These are phyloP conservation scores for Acridotheres tristis DNA, from an alignment of 2,797 vertebrate genomes.

Conservation along the genomic window DNA sequence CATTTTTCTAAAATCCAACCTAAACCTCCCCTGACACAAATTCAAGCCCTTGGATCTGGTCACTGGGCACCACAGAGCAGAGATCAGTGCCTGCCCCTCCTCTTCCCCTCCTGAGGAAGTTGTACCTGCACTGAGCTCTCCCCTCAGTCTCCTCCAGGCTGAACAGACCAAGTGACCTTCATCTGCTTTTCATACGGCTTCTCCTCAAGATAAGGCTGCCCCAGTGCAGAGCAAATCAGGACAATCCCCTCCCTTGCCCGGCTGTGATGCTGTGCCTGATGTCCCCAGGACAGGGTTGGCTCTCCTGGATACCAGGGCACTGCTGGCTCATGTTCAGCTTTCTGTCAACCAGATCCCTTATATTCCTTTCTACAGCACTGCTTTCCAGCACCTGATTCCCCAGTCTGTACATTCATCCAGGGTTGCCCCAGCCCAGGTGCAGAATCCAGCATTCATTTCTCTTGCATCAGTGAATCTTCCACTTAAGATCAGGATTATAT, in stretches of 20 bases:
- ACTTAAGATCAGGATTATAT: background rate
- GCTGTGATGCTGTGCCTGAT: fast-evolving
- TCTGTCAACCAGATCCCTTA: fast-evolving
- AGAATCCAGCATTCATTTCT: background rate
- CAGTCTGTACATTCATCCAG: background rate
- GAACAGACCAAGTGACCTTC: background rate
- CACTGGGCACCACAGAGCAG: background rate
- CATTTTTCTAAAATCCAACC: background rate
- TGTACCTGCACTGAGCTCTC: background rate
- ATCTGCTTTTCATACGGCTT: fast-evolving
- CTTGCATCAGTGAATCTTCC: background rate
- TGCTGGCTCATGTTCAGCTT: fast-evolving
- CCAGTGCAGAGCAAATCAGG: fast-evolving
- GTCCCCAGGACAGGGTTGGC: fast-evolving
- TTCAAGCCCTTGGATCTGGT: background rate
- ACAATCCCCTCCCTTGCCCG: fast-evolving
- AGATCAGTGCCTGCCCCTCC: background rate
- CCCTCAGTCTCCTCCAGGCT: too few relatives aligned
- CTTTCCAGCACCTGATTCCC: background rate
- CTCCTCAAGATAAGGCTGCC: fast-evolving
- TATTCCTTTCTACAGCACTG: background rate
- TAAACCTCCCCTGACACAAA: background rate
- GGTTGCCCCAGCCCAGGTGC: fast-evolving
- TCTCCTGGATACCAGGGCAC: background rate
- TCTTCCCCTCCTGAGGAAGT: fast-evolving